Conservation (phyloP, 1,140 invertebrate genomes). For the Augochlora pura region DNA sequence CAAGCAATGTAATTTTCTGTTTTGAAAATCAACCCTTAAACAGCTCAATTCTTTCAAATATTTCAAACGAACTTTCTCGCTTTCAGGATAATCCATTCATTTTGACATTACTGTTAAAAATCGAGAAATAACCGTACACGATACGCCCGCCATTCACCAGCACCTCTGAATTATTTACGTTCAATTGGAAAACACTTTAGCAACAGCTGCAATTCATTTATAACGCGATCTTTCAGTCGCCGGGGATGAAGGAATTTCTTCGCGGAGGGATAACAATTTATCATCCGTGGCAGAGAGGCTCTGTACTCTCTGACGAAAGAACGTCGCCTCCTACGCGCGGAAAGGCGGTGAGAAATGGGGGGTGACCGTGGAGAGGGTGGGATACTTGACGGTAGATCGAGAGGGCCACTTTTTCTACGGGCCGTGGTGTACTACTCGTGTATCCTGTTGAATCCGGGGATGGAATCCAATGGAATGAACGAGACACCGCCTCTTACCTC, state of each 20-base stretch:
- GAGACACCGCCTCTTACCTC: too few relatives aligned
- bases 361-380: not conserved
- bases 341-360: constrained; percentile 4
- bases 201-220: not conserved
- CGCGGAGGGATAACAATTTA: constrained; percentile 12
- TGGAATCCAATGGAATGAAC: not conserved
- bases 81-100: too few relatives aligned
- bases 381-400: constrained; percentile 16
- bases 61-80: too few relatives aligned
- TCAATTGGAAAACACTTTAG: too few relatives aligned
- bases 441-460: not conserved
- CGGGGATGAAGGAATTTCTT: not conserved
- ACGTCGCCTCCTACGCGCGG: not conserved
- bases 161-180: not conserved
- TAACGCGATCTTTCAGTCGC: not conserved
- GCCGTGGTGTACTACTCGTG: too few relatives aligned
- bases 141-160: too few relatives aligned
- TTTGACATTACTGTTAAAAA: too few relatives aligned
- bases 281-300: not conserved
- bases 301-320: constrained; percentile 11
- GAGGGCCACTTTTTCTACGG: not conserved
- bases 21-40: too few relatives aligned
- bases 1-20: too few relatives aligned
- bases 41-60: too few relatives aligned
- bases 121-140: too few relatives aligned